Evolutionary conservation across 2,113 vertebrate genomes (phyloP), one percentile per base, ranked within the genome.

Genomic region (Danionella cerebrum): DNA sequence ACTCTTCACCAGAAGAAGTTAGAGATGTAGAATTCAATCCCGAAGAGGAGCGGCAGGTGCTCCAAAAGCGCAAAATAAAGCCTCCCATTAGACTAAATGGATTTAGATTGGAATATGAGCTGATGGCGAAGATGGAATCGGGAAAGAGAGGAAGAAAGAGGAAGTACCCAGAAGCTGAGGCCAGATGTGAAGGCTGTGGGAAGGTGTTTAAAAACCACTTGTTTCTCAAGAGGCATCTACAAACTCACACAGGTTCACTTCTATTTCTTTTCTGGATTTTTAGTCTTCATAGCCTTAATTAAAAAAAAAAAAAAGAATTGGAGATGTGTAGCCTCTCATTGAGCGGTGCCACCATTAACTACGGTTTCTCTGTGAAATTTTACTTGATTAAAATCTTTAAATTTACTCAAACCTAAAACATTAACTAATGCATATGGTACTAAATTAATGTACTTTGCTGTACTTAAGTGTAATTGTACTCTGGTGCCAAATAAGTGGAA

Each of bases 191-290:
- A 54, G 91, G 93, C 75, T 98, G 96, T 45, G 91, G 89, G 67
- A 98, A 96, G 82, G 88, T 92, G 3, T 96, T 97, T 80, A 97
- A 98, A 69, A 95, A 89, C 70, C 92, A 89, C 73, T 87, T 96
- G 54, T 96, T 98, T 76, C 79, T 98, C 74, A 91, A 91, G 64
- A 89, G 95, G 70, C 96, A 98, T 70, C 91, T 85, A 42, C 86
- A 94, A 64, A 96, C 90, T 38, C 96, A 98, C 62, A 97, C 95
- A 76, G 96, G 96, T 97, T 78, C 74, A 2, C 1, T 5, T 51
- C 8, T 16, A n/a, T n/a, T n/a, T n/a, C n/a, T n/a, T n/a, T n/a
- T n/a, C n/a, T n/a, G n/a, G n/a, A n/a, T n/a, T n/a, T n/a, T n/a
- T n/a, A n/a, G n/a, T n/a, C n/a, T n/a, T n/a, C n/a, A n/a, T n/a